Evolutionary conservation across 2,888 invertebrate genomes (phyloP), one percentile per base, ranked within the genome.

Genomic region (Papilio protenor): DNA sequence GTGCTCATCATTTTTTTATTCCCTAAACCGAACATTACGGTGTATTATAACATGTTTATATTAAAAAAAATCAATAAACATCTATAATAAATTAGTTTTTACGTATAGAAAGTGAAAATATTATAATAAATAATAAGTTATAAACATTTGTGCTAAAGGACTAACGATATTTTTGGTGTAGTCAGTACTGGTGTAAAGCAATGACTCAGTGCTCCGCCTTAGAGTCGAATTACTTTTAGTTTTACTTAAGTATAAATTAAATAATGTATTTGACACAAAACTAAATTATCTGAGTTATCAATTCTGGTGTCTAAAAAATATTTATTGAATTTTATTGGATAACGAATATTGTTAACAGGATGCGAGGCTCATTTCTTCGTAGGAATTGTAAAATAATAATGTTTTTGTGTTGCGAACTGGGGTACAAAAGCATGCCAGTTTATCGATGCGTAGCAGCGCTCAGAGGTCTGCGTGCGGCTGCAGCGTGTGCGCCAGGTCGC

Each of bases 401-500:
- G 6, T 33, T 33, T 33, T 33, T 33, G 33, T 49, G 49, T 49
- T 49, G 47, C 47, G 10, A 47, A 47, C 12, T 14, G 47, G 3
- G 11, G 12, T 14, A 47, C 12, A 47, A 47, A 47, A 47, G 1
- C 14, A 2, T 47, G 14, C 14, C 1, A 47, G 64, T 27, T 33
- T 16, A 18, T 55, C 5, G 6, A 14, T 64, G 64, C 27, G 27
- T 27, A 2, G 0, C 76, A 10, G n/a, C 33, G 55, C n/a, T n/a
- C 55, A 82, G 88, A 85, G 82, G 85, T 89, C 88, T 16, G 83
- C 21, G 84, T 85, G 88, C 77, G 91, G 89, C 77, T 83, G 94
- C 81, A 97, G 94, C 76, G 98, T 98, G 88, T 97, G 97, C 86
- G 96, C 95, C 81, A 96, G 95, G 93, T 98, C 98, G 88, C 97